Percentiles rank a stretch among this genome's conserved stretches.
Conservation (phyloP, 1,140 invertebrate genomes). For the Aphidius ervi region DNA sequence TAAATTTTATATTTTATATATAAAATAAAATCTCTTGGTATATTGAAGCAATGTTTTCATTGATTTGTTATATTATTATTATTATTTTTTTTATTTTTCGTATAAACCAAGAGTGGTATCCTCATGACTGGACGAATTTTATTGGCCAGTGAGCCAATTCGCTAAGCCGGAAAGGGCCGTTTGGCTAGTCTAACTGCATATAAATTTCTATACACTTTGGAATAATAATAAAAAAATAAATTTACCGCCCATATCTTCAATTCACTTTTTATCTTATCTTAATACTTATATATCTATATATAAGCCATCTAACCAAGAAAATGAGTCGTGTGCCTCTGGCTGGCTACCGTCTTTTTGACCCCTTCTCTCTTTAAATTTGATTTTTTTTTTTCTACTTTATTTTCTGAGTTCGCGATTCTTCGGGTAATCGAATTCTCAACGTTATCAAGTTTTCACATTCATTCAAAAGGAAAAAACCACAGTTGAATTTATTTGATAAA, state of each 20-base stretch:
- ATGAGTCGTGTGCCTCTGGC: slow-evolving; percentile 5
- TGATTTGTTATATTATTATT: background rate
- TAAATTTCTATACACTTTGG: slow-evolving; percentile 19
- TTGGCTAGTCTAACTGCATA: slow-evolving; percentile 22
- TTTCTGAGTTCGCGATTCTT: slow-evolving; percentile 12
- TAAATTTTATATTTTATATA: background rate
- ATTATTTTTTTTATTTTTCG: background rate
- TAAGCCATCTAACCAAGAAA: background rate
- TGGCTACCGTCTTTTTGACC: slow-evolving; percentile 4
- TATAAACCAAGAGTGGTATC: background rate
- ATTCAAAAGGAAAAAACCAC: slow-evolving; percentile 2
- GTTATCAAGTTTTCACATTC: slow-evolving; percentile 20
- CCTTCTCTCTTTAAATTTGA: no score
- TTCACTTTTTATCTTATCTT: background rate
- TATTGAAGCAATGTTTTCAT: background rate
- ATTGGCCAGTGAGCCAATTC: slow-evolving; percentile 23
- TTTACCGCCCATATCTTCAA: background rate
- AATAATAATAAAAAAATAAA: background rate
- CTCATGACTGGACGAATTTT: slow-evolving; percentile 4
- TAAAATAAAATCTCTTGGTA: background rate
- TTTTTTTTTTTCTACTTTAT: background rate
- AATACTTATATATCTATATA: background rate
- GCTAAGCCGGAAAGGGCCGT: slow-evolving; percentile 19
- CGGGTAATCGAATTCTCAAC: slow-evolving; percentile 12
- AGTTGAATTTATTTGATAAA: background rate